These are phyloP conservation scores for Phainopepla nitens DNA, from an alignment of 2,113 vertebrate genomes.

Conservation along the genomic window DNA sequence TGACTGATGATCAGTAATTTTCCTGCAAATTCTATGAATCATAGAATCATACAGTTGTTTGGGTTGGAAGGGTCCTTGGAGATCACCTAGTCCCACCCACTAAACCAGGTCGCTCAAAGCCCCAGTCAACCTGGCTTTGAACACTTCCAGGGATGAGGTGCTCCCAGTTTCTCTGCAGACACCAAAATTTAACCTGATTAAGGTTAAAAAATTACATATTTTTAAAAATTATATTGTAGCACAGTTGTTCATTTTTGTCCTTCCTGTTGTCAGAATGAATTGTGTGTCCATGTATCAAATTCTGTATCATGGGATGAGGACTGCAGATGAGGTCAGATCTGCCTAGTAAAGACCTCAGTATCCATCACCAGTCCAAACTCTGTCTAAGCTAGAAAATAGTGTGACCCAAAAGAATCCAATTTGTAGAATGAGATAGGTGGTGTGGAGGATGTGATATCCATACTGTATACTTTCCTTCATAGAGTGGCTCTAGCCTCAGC, in stretches of 20 bases:
- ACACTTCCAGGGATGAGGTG: neutral
- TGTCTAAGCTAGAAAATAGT: neutral
- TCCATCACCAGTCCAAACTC: neutral
- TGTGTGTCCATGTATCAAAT: neutral
- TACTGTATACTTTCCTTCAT: accelerated
- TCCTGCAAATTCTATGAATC: neutral
- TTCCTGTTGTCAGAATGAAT: neutral
- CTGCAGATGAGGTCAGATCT: neutral
- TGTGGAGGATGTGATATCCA: neutral
- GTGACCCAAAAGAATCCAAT: neutral
- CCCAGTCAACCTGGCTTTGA: neutral
- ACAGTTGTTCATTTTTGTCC: neutral
- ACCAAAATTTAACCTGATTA: neutral
- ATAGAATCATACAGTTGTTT: neutral
- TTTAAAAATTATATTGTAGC: neutral
- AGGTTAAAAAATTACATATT: neutral
- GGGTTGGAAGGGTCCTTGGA: neutral
- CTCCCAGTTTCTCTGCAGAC: neutral
- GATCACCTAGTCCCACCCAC: neutral
- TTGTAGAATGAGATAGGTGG: neutral
- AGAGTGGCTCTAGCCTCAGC: neutral
- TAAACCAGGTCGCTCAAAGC: neutral
- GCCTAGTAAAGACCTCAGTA: neutral
- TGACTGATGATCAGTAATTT: neutral
- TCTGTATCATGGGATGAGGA: neutral